Percentiles rank a stretch among this genome's conserved stretches.
These are phyloP conservation scores for Pyralis farinalis DNA, from an alignment of 2,888 invertebrate genomes.

Conservation along the genomic window DNA sequence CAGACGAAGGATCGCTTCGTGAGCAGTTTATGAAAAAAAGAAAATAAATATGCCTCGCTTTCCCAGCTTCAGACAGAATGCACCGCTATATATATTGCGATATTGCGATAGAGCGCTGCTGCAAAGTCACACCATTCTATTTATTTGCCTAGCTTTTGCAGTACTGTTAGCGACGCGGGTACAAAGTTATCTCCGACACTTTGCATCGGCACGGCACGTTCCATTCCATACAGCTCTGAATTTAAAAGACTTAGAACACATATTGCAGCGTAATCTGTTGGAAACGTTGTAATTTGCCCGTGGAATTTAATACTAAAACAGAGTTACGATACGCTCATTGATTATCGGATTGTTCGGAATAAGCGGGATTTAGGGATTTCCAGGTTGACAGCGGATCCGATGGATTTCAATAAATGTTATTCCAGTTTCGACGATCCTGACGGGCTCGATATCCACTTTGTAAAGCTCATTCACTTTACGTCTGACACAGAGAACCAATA, in stretches of 20 bases:
- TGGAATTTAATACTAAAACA: conserved; percentile 2
- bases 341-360: conserved; percentile 9
- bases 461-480: neutral
- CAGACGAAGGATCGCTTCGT: conserved; percentile 31
- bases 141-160: conserved; percentile 41
- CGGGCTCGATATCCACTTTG: conserved; percentile 2
- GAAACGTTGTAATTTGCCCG: conserved; percentile 1
- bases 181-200: conserved; percentile 49
- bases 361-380: conserved; percentile 17
- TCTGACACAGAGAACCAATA: neutral
- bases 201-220: conserved; percentile 26
- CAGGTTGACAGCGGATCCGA: conserved; percentile 17
- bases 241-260: conserved; percentile 1
- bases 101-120: conserved; percentile 20
- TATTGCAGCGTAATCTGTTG: conserved; percentile 2
- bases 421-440: conserved; percentile 1
- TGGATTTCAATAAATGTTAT: conserved; percentile 18
- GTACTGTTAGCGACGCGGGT: conserved; percentile 34
- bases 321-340: conserved; percentile 1
- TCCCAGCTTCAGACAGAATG: conserved; percentile 28
- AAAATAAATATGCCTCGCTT: conserved; percentile 36
- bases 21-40: conserved; percentile 37
- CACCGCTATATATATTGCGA: conserved; percentile 14
- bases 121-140: conserved; percentile 38
- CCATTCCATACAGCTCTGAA: conserved; percentile 10